A percentile compares a stretch with the other conserved stretches of the same genome.
Evolutionary conservation across 2,888 invertebrate genomes (phyloP).

Genomic region (Pandemis cinnamomeana): DNA sequence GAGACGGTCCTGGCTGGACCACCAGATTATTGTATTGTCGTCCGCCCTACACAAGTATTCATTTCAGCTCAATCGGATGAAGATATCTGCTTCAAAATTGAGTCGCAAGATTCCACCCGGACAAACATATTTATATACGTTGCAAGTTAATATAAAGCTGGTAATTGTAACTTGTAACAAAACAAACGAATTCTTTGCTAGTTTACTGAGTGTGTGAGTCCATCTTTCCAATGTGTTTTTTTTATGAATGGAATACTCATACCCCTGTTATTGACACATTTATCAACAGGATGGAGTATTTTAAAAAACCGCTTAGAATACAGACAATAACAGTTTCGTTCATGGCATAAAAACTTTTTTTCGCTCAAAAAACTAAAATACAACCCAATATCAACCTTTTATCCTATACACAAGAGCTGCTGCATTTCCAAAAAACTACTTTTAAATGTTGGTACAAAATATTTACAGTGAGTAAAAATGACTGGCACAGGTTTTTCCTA

Average conservation of each 20-base stretch:
- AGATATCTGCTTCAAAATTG: too few relatives aligned
- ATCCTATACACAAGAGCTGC: neutral
- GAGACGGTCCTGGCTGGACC: too few relatives aligned
- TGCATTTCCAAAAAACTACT: neutral
- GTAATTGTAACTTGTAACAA: too few relatives aligned
- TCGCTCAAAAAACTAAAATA: neutral
- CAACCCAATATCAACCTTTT: slow-evolving; percentile 1
- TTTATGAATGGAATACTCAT: neutral
- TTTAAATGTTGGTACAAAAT: neutral
- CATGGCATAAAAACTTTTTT: neutral
- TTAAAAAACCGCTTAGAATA: slow-evolving; percentile 16
- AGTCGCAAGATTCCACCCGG: too few relatives aligned
- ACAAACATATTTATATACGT: too few relatives aligned
- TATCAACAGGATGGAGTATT: neutral
- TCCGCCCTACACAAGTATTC: too few relatives aligned
- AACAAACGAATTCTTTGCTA: too few relatives aligned
- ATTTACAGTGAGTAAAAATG: slow-evolving; percentile 23
- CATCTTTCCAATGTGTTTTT: too few relatives aligned
- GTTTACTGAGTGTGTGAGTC: too few relatives aligned
- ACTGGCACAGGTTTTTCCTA: slow-evolving; percentile 9
- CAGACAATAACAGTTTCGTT: slow-evolving; percentile 34
- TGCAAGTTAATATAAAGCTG: too few relatives aligned
- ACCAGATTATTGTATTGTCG: too few relatives aligned
- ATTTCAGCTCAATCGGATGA: too few relatives aligned
- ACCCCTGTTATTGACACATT: slow-evolving; percentile 19